Evolutionary conservation across 2,797 vertebrate species (phyloP).

Genomic region (Pseudochromis fuscus): DNA sequence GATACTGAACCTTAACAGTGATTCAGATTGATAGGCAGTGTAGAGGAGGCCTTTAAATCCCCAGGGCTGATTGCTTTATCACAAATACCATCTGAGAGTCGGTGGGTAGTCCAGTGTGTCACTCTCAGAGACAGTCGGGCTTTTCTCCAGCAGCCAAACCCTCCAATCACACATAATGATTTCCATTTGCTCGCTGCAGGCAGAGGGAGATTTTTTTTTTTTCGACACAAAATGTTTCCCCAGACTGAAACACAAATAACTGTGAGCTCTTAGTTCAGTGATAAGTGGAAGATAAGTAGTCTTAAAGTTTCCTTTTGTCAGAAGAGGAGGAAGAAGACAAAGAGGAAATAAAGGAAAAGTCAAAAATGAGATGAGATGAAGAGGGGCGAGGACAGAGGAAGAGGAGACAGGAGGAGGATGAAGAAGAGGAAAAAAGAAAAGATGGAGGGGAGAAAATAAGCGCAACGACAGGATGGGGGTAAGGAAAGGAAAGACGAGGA

Average conservation of each 20-base stretch:
- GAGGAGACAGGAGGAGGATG: too few relatives aligned
- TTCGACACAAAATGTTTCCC: slow-evolving; percentile 47
- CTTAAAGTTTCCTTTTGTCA: slow-evolving; percentile 6
- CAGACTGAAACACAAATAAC: slow-evolving; percentile 35
- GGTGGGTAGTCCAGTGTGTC: slow-evolving; percentile 56
- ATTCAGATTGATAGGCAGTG: slow-evolving; percentile 35
- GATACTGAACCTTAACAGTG: slow-evolving; percentile 44
- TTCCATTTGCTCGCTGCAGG: slow-evolving; percentile 72
- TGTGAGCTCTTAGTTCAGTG: slow-evolving; percentile 28
- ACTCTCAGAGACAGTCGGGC: slow-evolving; percentile 46
- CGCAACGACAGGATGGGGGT: too few relatives aligned
- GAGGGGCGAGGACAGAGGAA: too few relatives aligned
- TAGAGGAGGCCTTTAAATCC: slow-evolving; percentile 43
- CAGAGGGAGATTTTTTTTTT: slow-evolving; percentile 40
- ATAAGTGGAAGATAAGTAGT: slow-evolving; percentile 11
- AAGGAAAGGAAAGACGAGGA: too few relatives aligned
- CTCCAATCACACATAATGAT: slow-evolving; percentile 76
- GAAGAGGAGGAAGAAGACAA: too few relatives aligned
- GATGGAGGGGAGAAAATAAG: neutral
- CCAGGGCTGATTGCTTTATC: slow-evolving; percentile 65
- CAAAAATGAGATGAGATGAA: too few relatives aligned
- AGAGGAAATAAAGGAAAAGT: too few relatives aligned
- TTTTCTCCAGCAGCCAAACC: slow-evolving; percentile 67
- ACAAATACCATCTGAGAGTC: slow-evolving; percentile 62
- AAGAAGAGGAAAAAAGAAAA: too few relatives aligned